phyloP scores from a whole-genome alignment of 2,113 vertebrate species.

The Felis chaus region DNA sequence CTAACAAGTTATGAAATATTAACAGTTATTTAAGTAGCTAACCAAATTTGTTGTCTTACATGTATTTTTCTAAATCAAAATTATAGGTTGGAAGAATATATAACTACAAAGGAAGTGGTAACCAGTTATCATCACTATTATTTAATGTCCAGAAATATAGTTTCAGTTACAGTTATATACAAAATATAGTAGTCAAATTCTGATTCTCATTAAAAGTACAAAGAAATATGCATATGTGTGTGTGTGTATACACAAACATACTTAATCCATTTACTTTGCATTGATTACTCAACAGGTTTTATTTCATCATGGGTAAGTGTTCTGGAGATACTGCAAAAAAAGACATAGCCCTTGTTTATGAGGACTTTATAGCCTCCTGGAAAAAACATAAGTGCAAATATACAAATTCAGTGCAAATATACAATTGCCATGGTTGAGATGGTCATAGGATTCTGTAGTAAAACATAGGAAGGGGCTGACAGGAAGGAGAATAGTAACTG shows the following conservation, averaged over 20 bases:
- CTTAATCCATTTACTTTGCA: neutral
- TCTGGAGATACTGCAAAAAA: neutral
- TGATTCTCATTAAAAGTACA: neutral
- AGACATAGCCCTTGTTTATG: neutral
- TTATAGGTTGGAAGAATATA: neutral
- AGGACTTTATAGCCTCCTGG: neutral
- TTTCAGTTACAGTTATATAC: neutral
- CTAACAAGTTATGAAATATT: neutral
- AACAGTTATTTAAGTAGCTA: neutral
- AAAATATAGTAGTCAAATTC: neutral
- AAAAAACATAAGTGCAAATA: neutral
- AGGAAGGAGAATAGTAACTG: neutral
- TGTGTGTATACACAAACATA: neutral
- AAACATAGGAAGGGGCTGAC: neutral
- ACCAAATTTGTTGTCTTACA: neutral
- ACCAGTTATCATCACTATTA: neutral
- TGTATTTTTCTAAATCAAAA: conserved; percentile 34
- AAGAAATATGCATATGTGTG: neutral
- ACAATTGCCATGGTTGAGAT: neutral
- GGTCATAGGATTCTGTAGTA: neutral
- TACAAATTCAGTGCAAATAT: neutral
- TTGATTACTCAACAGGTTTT: neutral
- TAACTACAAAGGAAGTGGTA: neutral
- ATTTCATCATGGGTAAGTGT: neutral
- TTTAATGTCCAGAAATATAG: neutral